Evolutionary conservation across 2,113 vertebrate genomes (phyloP).

Genomic region (Pteruthius melanotis): DNA sequence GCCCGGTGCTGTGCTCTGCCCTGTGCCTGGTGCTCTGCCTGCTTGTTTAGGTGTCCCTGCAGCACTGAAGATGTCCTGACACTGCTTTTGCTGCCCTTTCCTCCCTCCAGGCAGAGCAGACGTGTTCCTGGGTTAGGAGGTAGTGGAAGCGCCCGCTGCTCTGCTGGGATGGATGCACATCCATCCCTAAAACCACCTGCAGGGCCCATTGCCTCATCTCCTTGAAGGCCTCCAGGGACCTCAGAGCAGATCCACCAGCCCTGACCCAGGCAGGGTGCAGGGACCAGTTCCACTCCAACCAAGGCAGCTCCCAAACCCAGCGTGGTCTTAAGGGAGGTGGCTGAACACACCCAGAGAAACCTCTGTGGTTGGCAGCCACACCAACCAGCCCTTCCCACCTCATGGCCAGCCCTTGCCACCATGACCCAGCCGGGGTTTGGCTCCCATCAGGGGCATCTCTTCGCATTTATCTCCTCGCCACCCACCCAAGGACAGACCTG

Average conservation of each 20-base stretch:
- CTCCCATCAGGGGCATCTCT: not conserved
- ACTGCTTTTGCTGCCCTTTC: not conserved
- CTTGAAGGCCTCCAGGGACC: rapidly evolving
- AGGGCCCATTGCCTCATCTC: not conserved
- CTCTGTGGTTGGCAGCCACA: not conserved
- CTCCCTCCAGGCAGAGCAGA: not conserved
- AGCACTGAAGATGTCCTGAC: not conserved
- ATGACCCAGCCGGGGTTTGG: not conserved
- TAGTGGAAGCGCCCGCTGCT: not conserved
- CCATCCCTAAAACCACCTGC: not conserved
- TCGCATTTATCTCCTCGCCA: not conserved
- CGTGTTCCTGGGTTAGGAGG: not conserved
- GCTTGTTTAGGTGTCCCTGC: not conserved
- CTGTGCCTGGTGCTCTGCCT: rapidly evolving
- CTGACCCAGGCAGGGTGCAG: not conserved
- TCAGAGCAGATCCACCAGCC: not conserved
- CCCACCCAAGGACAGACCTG: not conserved
- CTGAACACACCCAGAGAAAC: slow-evolving; percentile 26
- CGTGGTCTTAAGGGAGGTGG: not conserved
- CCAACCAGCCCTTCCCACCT: not conserved
- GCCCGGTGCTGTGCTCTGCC: not conserved
- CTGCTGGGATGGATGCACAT: not conserved
- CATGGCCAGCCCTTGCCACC: not conserved
- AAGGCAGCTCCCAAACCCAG: not conserved
- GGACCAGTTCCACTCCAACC: not conserved